A percentile compares a stretch with the other conserved stretches of the same genome.
These are phyloP conservation scores for Orientallactaga sibirica DNA, from an alignment of 2,797 vertebrate genomes.

Conservation along the genomic window DNA sequence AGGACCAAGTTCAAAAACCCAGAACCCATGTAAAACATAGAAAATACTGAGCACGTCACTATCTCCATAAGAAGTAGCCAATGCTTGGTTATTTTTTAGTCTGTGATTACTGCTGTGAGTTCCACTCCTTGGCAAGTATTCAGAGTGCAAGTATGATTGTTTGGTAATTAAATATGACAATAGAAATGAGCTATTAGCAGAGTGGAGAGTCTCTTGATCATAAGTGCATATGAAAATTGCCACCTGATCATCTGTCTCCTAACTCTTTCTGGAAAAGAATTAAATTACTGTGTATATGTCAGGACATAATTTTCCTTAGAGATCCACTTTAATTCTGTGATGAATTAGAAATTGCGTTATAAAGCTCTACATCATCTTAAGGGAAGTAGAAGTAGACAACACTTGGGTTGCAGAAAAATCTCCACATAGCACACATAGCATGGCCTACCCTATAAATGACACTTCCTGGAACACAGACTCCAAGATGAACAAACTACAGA, in stretches of 20 bases:
- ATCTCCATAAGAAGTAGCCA: not conserved
- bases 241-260: not conserved
- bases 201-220: slow-evolving; percentile 7
- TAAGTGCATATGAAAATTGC: no score
- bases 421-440: not conserved
- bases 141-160: not conserved
- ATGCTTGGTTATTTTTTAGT: not conserved
- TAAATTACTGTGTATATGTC: not conserved
- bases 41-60: not conserved
- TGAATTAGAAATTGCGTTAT: not conserved
- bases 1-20: no score
- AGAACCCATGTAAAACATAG: no score
- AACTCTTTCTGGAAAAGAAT: not conserved
- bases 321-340: not conserved
- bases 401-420: not conserved
- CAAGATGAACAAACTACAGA: not conserved
- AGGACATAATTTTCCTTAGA: slow-evolving; percentile 8
- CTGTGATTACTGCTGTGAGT: not conserved
- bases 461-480: not conserved
- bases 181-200: not conserved
- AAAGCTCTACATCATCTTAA: slow-evolving; percentile 26
- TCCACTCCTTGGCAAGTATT: not conserved
- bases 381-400: not conserved
- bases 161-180: slow-evolving; percentile 7
- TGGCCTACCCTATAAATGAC: not conserved